Conservation (phyloP, 2,113 vertebrate genomes). For the Polyodon spathula region DNA sequence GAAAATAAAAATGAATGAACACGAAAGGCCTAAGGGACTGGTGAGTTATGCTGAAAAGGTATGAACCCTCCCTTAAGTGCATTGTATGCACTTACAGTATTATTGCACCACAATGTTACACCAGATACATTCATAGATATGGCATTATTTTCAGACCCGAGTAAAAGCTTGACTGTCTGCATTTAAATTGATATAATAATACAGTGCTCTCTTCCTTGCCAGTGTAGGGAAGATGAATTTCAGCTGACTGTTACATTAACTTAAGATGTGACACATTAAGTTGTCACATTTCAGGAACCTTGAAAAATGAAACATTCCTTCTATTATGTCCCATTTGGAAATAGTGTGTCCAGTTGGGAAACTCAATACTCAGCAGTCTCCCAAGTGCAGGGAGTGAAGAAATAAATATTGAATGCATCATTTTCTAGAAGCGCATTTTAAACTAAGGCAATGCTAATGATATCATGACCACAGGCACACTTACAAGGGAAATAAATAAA, state of each 20-base stretch:
- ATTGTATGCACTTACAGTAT: too few species aligned
- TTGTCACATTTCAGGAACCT: conserved; percentile 26
- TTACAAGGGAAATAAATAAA: too few species aligned
- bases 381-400: conserved; percentile 13
- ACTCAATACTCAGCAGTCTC: conserved; percentile 14
- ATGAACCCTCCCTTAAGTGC: too few species aligned
- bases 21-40: too few species aligned
- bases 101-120: too few species aligned
- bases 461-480: too few species aligned
- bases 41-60: too few species aligned
- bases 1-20: too few species aligned
- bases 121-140: too few species aligned
- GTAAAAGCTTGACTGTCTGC: too few species aligned
- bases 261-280: conserved; percentile 31
- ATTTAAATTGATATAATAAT: conserved; percentile 33
- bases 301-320: conserved; percentile 22
- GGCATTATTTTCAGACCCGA: too few species aligned
- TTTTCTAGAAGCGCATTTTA: not conserved
- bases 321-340: conserved; percentile 33
- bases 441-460: too few species aligned
- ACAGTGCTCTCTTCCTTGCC: conserved; percentile 11
- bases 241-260: conserved; percentile 35
- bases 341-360: conserved; percentile 26
- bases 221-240: conserved; percentile 19
- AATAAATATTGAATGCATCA: conserved; percentile 4